A percentile compares a stretch with the other conserved stretches of the same genome.
phyloP scores from a whole-genome alignment of 2,113 vertebrate species.

The Aphyosemion australe region DNA sequence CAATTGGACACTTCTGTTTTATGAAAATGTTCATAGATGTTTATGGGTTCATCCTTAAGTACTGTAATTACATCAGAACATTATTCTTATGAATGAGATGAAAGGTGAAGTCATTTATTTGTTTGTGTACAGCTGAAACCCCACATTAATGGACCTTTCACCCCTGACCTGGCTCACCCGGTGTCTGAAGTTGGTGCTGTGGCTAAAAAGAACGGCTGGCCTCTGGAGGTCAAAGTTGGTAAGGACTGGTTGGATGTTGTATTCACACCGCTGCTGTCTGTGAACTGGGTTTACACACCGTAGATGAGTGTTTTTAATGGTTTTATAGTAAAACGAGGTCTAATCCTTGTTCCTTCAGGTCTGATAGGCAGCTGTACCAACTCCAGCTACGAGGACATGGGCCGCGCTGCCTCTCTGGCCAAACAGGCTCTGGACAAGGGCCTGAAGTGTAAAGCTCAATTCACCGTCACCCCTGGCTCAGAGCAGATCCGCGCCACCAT shows the following conservation, averaged over 20 bases:
- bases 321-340: constrained; percentile 44
- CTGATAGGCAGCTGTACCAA: constrained; percentile 97
- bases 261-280: constrained; percentile 8
- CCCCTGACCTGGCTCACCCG: constrained; percentile 90
- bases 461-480: constrained; percentile 94
- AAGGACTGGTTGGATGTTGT: constrained; percentile 60
- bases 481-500: constrained; percentile 97
- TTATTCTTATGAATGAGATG: too few relatives aligned
- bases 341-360: constrained; percentile 71
- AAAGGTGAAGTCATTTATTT: background rate
- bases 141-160: constrained; percentile 96
- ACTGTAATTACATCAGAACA: too few relatives aligned
- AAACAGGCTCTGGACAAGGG: constrained; percentile 89
- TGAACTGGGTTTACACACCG: too few relatives aligned
- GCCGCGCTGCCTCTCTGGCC: constrained; percentile 90
- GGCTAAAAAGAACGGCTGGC: constrained; percentile 92
- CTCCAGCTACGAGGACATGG: constrained; percentile 98
- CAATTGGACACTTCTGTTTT: too few relatives aligned
- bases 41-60: too few relatives aligned
- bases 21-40: too few relatives aligned
- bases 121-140: constrained; percentile 87
- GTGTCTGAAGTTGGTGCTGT: constrained; percentile 86
- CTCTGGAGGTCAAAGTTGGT: constrained; percentile 94
- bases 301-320: constrained; percentile 3
- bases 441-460: constrained; percentile 89